phyloP scores from a whole-genome alignment of 2,797 vertebrate genomes.

The Thripadectes ignobilis region DNA sequence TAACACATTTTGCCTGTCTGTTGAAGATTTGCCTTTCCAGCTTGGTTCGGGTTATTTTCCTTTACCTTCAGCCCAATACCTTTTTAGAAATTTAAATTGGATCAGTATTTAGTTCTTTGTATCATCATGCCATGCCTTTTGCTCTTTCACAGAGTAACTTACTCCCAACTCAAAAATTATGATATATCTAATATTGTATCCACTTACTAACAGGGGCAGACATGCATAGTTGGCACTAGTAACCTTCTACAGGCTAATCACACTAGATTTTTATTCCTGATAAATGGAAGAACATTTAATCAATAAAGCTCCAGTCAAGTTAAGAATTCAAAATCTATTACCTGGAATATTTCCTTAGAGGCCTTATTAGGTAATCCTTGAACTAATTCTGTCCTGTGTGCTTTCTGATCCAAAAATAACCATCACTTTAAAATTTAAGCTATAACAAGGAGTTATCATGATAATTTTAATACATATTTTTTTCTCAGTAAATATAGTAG shows the following conservation, averaged over 20 bases:
- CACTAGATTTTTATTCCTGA: not conserved
- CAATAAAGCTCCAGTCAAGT: constrained; percentile 32
- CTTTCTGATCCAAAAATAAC: constrained; percentile 39
- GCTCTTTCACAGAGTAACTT: not conserved
- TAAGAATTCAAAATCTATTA: constrained; percentile 62
- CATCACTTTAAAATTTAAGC: not conserved
- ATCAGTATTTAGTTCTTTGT: not conserved
- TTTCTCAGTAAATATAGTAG: not conserved
- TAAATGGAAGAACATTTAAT: constrained; percentile 20
- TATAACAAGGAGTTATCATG: not conserved
- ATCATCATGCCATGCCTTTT: not conserved
- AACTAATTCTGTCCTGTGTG: constrained; percentile 36
- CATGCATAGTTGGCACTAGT: not conserved
- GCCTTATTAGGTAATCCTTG: constrained; percentile 47
- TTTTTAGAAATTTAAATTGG: not conserved
- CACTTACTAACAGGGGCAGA: not conserved
- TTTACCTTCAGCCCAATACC: not conserved
- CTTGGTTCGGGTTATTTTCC: not conserved
- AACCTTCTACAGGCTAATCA: not conserved
- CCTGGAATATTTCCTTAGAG: constrained; percentile 46
- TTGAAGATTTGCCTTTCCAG: not conserved
- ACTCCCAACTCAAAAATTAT: not conserved
- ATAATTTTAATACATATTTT: not conserved
- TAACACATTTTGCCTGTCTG: not conserved
- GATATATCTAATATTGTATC: not conserved